Evolutionary conservation across 2,113 vertebrate species (phyloP).

Genomic region (Indicator maculatus): DNA sequence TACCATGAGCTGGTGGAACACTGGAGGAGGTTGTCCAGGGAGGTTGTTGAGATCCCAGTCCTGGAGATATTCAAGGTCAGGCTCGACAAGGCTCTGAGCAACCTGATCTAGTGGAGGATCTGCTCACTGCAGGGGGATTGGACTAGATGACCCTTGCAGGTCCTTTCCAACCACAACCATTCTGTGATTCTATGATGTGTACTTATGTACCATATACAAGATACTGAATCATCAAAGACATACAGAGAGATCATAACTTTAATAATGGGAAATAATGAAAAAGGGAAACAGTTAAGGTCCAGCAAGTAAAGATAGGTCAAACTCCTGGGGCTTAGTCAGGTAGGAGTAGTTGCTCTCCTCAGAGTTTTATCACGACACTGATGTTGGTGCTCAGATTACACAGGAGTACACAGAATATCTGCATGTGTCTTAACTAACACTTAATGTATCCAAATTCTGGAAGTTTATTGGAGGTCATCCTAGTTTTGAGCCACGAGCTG

Average conservation of each 20-base stretch:
- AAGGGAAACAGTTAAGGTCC: not conserved
- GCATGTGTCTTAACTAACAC: not conserved
- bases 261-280: not conserved
- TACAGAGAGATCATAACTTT: not conserved
- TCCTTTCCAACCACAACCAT: too few species aligned
- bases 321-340: not conserved
- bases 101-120: too few species aligned
- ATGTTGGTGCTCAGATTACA: not conserved
- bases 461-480: not conserved
- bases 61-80: too few species aligned
- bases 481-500: too few species aligned
- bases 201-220: not conserved
- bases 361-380: not conserved
- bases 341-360: not conserved
- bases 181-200: not conserved
- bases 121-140: too few species aligned
- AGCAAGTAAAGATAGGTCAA: not conserved
- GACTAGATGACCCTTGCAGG: too few species aligned
- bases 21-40: too few species aligned
- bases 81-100: too few species aligned
- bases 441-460: not conserved
- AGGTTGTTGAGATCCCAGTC: too few species aligned
- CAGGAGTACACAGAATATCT: not conserved
- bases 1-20: too few species aligned
- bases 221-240: not conserved